A percentile compares a stretch with the other conserved stretches of the same genome.
Evolutionary conservation across 2,888 invertebrate species (phyloP).

Genomic region (Synergus japonicus): DNA sequence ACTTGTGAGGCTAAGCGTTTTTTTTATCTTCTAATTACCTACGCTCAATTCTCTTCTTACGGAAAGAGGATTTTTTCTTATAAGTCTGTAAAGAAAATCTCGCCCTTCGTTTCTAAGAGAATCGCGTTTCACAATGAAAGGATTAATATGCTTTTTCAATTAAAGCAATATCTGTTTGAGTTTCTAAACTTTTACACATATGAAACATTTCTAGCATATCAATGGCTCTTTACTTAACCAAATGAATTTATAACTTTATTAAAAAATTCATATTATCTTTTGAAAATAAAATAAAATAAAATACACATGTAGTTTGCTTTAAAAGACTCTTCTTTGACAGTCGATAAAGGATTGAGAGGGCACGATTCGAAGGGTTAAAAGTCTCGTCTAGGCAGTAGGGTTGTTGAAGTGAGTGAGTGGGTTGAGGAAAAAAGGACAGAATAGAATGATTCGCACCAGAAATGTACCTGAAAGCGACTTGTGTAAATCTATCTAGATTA

Average conservation of each 20-base stretch:
- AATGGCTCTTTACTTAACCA: not conserved
- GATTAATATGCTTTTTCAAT: conserved; percentile 30
- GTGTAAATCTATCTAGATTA: conserved; percentile 30
- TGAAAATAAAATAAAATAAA: conserved; percentile 1
- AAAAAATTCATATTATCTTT: not conserved
- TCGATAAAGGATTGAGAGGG: conserved; percentile 40
- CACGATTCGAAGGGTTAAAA: conserved; percentile 24
- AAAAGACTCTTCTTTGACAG: conserved; percentile 24
- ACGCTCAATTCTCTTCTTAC: conserved; percentile 8
- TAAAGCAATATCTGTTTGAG: conserved; percentile 17
- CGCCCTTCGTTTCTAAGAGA: not conserved
- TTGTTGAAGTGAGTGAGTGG: conserved; percentile 41
- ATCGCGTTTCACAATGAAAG: not conserved
- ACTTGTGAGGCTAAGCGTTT: not conserved
- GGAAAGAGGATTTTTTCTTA: conserved; percentile 10
- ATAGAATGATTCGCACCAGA: conserved; percentile 37
- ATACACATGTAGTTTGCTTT: conserved; percentile 34
- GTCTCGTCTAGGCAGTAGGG: conserved; percentile 34
- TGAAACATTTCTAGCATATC: not conserved
- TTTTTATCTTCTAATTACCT: conserved; percentile 24
- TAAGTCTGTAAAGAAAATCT: conserved; percentile 1
- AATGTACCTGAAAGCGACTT: conserved; percentile 37
- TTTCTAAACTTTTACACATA: not conserved
- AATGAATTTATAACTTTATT: not conserved
- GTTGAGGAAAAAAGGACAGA: conserved; percentile 24